Percentiles rank a stretch among this genome's conserved stretches.
phyloP scores from a whole-genome alignment of 1,140 invertebrate species.

The Apocrypta bakeri region DNA sequence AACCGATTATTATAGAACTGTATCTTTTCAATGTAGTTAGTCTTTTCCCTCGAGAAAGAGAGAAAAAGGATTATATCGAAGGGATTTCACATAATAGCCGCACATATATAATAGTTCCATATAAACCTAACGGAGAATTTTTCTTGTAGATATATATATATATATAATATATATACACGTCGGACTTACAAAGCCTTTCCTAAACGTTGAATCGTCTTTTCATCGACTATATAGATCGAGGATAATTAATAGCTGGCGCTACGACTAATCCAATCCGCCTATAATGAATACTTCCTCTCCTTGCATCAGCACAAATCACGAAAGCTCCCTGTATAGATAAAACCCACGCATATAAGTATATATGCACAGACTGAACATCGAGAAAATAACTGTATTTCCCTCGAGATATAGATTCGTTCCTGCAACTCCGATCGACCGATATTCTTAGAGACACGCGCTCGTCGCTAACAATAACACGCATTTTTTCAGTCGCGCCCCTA shows the following conservation, averaged over 20 bases:
- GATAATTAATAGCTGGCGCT: constrained; percentile 30
- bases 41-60: no score
- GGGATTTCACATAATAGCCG: background rate
- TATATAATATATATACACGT: no score
- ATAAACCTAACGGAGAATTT: background rate
- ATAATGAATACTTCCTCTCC: background rate
- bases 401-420: background rate
- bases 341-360: background rate
- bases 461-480: background rate
- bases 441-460: background rate
- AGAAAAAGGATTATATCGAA: background rate
- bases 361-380: no score
- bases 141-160: no score
- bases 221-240: background rate
- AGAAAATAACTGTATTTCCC: background rate
- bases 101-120: background rate
- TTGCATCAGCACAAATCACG: background rate
- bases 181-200: background rate
- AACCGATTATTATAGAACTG: background rate
- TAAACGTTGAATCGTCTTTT: background rate
- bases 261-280: constrained; percentile 5
- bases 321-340: background rate
- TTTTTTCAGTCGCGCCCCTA: constrained; percentile 4
- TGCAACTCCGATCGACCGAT: background rate
- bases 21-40: background rate